Conservation (phyloP, 2,797 vertebrate genomes). For the Mus spretus region DNA sequence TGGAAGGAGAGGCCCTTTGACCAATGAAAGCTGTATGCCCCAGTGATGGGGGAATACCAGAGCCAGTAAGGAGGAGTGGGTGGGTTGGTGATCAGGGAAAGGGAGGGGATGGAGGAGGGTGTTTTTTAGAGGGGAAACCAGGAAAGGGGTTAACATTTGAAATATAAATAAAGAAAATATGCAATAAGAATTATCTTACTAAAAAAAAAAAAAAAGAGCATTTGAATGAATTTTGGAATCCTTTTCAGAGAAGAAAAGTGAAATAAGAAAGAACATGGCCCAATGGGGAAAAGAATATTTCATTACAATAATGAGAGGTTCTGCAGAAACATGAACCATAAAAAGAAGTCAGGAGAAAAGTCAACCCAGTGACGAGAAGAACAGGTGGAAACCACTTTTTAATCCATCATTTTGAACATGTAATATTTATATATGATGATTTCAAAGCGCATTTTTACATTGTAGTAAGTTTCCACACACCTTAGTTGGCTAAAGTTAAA, state of each 20-base stretch:
- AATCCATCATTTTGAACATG: conserved; percentile 26
- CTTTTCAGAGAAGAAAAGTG: conserved; percentile 21
- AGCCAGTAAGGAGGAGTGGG: too few relatives aligned
- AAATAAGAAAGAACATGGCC: conserved; percentile 44
- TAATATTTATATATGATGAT: conserved; percentile 48
- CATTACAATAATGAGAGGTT: conserved; percentile 46
- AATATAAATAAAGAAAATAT: too few relatives aligned
- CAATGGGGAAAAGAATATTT: background rate
- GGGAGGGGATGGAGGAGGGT: too few relatives aligned
- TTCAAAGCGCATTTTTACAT: conserved; percentile 49
- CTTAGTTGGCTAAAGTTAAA: conserved; percentile 27
- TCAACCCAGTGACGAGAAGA: conserved; percentile 15
- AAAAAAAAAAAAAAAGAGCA: too few relatives aligned
- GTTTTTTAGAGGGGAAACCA: too few relatives aligned
- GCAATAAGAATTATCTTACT: too few relatives aligned
- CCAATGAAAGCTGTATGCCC: too few relatives aligned
- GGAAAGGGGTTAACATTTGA: too few relatives aligned
- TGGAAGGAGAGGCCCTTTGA: too few relatives aligned
- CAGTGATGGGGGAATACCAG: too few relatives aligned
- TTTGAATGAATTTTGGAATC: conserved; percentile 51
- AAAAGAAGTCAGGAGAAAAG: conserved; percentile 34
- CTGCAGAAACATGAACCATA: conserved; percentile 29
- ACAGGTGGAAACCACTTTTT: conserved; percentile 1
- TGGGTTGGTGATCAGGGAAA: too few relatives aligned
- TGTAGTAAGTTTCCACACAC: conserved; percentile 9